These are phyloP conservation scores for Catharus fuscescens DNA, from an alignment of 2,113 vertebrate species.

Conservation along the genomic window DNA sequence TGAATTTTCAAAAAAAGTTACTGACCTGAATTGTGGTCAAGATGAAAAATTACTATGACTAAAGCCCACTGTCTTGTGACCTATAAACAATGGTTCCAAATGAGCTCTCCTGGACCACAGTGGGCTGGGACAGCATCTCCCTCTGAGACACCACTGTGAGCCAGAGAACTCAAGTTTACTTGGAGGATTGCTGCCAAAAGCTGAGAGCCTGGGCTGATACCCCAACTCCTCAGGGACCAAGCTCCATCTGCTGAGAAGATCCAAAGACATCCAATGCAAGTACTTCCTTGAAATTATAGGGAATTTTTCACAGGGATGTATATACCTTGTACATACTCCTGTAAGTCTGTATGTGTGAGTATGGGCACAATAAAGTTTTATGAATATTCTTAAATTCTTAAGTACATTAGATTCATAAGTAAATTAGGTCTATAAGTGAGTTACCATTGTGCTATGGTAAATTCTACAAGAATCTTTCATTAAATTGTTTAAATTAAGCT, in stretches of 20 bases:
- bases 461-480: neutral
- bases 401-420: neutral
- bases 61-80: neutral
- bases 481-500: neutral
- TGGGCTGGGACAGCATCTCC: neutral
- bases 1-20: neutral
- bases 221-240: neutral
- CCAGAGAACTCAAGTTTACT: neutral
- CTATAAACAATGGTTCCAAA: neutral
- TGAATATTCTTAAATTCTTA: neutral
- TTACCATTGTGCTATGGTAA: neutral
- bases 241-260: neutral
- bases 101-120: neutral
- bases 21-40: neutral
- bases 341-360: accelerated
- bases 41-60: neutral
- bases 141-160: neutral
- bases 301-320: neutral
- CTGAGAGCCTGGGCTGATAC: neutral
- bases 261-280: neutral
- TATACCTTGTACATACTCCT: neutral
- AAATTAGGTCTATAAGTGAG: neutral
- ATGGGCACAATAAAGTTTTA: neutral
- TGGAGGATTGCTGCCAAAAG: neutral
- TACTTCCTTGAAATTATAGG: neutral